A percentile compares a stretch with the other conserved stretches of the same genome.
Conservation (phyloP, 2,888 invertebrate genomes). For the Biston betularia region DNA sequence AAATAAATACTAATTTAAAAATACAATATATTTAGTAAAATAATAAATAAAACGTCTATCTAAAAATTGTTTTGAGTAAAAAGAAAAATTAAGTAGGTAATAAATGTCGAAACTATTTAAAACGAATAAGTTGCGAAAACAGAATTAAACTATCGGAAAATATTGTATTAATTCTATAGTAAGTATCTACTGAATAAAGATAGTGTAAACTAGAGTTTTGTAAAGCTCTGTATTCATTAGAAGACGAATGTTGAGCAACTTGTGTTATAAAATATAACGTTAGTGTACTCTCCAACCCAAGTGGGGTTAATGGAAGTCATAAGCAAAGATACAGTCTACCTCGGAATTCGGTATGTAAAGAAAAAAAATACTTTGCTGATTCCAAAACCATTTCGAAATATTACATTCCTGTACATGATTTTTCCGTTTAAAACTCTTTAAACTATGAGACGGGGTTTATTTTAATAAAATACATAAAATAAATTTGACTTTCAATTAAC, state of each 20-base stretch:
- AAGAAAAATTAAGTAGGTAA: background rate
- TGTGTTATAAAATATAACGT: background rate
- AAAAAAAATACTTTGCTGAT: too few relatives aligned
- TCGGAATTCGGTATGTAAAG: too few relatives aligned
- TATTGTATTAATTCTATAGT: background rate
- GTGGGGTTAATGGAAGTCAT: background rate
- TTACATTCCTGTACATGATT: too few relatives aligned
- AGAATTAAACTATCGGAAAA: background rate
- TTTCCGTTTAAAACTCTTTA: too few relatives aligned
- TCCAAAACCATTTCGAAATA: too few relatives aligned
- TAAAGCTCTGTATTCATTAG: slow-evolving; percentile 6
- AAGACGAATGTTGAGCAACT: background rate
- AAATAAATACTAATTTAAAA: background rate
- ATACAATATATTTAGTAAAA: background rate
- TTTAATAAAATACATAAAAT: too few relatives aligned
- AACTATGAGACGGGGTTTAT: too few relatives aligned
- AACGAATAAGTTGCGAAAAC: background rate
- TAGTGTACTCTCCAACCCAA: background rate
- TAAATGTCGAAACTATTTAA: background rate
- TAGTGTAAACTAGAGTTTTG: slow-evolving; percentile 1
- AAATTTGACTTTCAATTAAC: too few relatives aligned
- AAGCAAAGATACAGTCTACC: too few relatives aligned
- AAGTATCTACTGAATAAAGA: background rate
- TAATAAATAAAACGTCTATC: background rate
- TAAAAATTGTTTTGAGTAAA: background rate